These are phyloP conservation scores for Hozukius guyotensis DNA, from an alignment of 2,797 vertebrate species.

Conservation along the genomic window DNA sequence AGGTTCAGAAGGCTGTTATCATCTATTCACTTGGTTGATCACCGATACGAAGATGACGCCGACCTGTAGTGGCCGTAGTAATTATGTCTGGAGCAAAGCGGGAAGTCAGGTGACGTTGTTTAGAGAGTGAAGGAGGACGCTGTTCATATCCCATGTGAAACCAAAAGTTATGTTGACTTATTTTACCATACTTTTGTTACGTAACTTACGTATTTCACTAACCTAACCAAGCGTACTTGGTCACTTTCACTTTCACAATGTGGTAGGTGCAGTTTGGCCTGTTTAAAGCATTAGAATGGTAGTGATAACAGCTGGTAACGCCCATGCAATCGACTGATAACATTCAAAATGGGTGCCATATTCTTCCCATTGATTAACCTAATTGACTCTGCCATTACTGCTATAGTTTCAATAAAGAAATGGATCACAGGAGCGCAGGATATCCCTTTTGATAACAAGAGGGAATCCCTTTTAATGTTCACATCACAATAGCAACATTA, in stretches of 20 bases:
- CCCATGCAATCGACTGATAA: too few relatives aligned
- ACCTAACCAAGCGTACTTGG: too few relatives aligned
- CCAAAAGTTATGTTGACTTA: too few relatives aligned
- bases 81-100: background rate
- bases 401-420: background rate
- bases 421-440: background rate
- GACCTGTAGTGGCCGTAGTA: background rate
- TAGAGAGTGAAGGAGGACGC: too few relatives aligned
- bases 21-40: background rate
- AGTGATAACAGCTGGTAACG: background rate
- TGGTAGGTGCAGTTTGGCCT: background rate
- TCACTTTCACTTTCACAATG: background rate
- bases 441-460: background rate
- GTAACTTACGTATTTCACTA: background rate
- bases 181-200: too few relatives aligned
- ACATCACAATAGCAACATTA: background rate
- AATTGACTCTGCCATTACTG: background rate
- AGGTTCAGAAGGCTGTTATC: too few relatives aligned
- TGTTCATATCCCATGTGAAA: too few relatives aligned
- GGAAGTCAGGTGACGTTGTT: background rate
- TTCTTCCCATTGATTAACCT: background rate
- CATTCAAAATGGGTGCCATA: too few relatives aligned
- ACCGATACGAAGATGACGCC: background rate
- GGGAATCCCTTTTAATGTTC: background rate
- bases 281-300: background rate